Evolutionary conservation across 2,113 vertebrate genomes (phyloP), one percentile per base, ranked within the genome.

Genomic region (Tragelaphus scriptus): DNA sequence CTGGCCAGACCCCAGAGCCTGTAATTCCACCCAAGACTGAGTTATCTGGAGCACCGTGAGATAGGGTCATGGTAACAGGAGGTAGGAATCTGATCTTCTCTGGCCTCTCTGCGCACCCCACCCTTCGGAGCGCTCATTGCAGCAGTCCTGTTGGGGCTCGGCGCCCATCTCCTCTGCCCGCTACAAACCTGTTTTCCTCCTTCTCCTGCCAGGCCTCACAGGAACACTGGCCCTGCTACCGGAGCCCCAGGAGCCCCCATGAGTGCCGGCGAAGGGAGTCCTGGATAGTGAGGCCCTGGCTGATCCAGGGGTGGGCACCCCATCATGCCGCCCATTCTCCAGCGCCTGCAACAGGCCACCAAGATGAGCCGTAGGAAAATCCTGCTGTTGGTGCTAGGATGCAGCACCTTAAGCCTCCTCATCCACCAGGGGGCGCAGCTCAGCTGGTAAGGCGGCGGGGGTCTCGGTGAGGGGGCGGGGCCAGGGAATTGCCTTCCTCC

Each of bases 331-430:
- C 90, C 96, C 51, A 6, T 96, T 28, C 79, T 97, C 40, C 92
- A 98, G 98, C 85, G 59, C 30, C 91, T 98, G 61, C 97, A 97
- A 92, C 94, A 91, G 77, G 86, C 94, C 96, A 91, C 98, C 92
- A 97, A 93, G 95, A 99, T 99, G 99, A 99, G 98, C 95, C 99
- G 98, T 97, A 99, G 99, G 98, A 99, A 99, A 98, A 96, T 99
- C 36, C 97, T 99, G 90, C 98, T 99, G 95, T 86, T 99, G 88
- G 95, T 99, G 26, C 85, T 99, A 53, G 99, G 98, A 47, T 97
- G 99, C 97, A 99, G 99, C 96, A 99, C 98, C 1, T 75, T 99
- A 93, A 99, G 99, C 96, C 98, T 99, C 19, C 98, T 99, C 96
- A 98, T 99, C 98, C 99, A 99, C 98, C 99, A 99, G 56, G 98